phyloP scores from a whole-genome alignment of 2,888 invertebrate genomes.

The Bibio marci region DNA sequence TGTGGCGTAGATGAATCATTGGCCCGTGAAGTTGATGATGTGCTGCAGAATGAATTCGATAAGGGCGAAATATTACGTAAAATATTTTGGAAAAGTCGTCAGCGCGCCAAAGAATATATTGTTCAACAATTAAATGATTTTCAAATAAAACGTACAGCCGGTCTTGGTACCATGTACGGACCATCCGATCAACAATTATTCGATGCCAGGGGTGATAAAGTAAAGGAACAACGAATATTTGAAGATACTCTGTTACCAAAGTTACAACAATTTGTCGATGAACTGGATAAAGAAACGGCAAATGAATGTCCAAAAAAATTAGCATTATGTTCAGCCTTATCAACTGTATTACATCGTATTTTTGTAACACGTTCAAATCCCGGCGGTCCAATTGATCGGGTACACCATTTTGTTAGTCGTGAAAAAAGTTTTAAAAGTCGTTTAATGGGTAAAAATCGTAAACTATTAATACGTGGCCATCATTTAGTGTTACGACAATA shows the following conservation, averaged over 20 bases:
- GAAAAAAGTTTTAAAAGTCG: constrained; percentile 60
- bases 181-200: constrained; percentile 64
- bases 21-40: constrained; percentile 79
- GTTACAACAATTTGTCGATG: constrained; percentile 47
- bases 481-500: constrained; percentile 78
- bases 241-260: constrained; percentile 56
- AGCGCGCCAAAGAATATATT: constrained; percentile 33
- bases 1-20: constrained; percentile 48
- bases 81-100: constrained; percentile 78
- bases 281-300: constrained; percentile 41
- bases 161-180: constrained; percentile 78
- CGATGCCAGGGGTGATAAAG: constrained; percentile 62
- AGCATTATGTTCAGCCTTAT: constrained; percentile 49
- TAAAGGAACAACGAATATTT: constrained; percentile 55
- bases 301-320: constrained; percentile 47
- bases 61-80: constrained; percentile 78
- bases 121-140: constrained; percentile 30
- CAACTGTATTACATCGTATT: constrained; percentile 63
- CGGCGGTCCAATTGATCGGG: constrained; percentile 46
- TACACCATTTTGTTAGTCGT: constrained; percentile 70
- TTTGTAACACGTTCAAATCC: constrained; percentile 46
- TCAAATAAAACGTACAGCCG: constrained; percentile 76
- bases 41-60: constrained; percentile 64
- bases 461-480: constrained; percentile 70
- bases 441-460: constrained; percentile 48